phyloP scores from a whole-genome alignment of 2,888 invertebrate species.

The Pseudococcus jackbeardsleyi region DNA sequence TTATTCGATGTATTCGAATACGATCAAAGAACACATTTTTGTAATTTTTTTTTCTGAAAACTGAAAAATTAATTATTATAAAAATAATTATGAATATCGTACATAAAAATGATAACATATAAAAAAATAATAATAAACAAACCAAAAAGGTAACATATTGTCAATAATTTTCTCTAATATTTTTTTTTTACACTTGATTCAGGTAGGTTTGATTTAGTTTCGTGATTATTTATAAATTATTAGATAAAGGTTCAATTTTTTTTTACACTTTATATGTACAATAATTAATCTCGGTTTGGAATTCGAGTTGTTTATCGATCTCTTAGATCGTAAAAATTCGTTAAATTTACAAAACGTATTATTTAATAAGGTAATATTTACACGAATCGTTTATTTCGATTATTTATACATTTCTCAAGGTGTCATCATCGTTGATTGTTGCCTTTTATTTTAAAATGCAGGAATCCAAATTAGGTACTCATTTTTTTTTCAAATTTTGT shows the following conservation, averaged over 20 bases:
- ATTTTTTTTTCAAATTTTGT: no score
- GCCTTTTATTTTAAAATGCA: not conserved
- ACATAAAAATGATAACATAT: slow-evolving; percentile 36
- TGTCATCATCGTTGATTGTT: not conserved
- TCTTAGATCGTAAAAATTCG: not conserved
- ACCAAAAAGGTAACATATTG: slow-evolving; percentile 54
- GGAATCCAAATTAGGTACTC: not conserved
- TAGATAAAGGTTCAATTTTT: not conserved
- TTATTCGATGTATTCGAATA: slow-evolving; percentile 34
- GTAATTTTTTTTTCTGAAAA: not conserved
- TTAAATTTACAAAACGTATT: not conserved
- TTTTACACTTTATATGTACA: slow-evolving; percentile 15
- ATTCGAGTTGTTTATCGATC: not conserved
- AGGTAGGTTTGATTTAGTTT: not conserved
- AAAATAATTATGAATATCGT: not conserved
- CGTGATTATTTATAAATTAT: not conserved
- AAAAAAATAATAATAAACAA: slow-evolving; percentile 20
- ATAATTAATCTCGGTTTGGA: not conserved
- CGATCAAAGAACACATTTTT: slow-evolving; percentile 21
- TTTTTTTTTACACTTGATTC: slow-evolving; percentile 21
- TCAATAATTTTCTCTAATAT: slow-evolving; percentile 29
- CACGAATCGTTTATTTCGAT: not conserved
- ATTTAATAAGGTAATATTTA: slow-evolving; percentile 2
- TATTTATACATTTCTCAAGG: not conserved
- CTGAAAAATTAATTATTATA: not conserved